phyloP scores from a whole-genome alignment of 2,113 vertebrate genomes.

The Aix galericulata region DNA sequence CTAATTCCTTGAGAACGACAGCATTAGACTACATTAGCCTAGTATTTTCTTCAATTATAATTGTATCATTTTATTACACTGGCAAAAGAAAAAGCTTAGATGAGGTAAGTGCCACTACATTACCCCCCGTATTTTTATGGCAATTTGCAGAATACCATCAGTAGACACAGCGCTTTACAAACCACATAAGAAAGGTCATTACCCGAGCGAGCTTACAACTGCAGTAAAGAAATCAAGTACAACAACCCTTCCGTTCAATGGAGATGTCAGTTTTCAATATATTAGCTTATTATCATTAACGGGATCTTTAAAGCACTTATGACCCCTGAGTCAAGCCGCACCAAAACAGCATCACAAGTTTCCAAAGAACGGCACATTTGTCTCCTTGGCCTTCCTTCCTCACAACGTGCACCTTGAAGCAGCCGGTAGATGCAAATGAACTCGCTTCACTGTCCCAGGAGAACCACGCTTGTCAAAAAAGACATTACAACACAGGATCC shows the following conservation, averaged over 20 bases:
- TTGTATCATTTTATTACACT: neutral
- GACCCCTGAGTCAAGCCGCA: neutral
- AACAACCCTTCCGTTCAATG: neutral
- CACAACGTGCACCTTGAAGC: neutral
- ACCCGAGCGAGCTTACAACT: neutral
- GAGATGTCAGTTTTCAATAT: neutral
- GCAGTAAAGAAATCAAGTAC: neutral
- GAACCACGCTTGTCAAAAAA: neutral
- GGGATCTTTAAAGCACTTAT: neutral
- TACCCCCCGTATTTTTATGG: neutral
- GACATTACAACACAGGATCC: neutral
- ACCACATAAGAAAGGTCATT: constrained; percentile 5
- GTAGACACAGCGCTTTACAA: neutral
- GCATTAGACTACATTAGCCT: neutral
- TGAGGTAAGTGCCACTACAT: neutral
- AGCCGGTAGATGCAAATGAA: neutral
- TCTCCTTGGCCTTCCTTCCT: neutral
- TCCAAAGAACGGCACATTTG: neutral
- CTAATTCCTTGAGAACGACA: neutral
- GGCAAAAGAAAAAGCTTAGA: neutral
- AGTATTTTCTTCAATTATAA: neutral
- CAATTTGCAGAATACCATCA: constrained; percentile 19
- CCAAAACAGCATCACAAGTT: neutral
- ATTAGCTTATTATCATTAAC: neutral
- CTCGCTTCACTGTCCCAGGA: neutral